Conservation (phyloP, 2,888 invertebrate species). For the Metellina segmentata region DNA sequence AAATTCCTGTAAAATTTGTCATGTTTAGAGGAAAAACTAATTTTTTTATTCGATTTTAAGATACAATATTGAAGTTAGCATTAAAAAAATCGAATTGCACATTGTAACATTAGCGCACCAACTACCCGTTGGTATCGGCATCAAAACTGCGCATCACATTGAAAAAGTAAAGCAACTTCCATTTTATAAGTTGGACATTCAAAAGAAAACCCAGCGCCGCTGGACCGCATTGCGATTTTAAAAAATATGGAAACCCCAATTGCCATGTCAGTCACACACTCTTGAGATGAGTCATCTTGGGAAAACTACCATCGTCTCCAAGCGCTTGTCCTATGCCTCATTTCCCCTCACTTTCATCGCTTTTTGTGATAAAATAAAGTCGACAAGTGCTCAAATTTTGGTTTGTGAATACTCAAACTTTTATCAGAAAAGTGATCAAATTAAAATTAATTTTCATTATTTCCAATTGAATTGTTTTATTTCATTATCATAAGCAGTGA, state of each 20-base stretch:
- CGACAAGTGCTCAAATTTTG: neutral
- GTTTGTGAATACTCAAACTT: neutral
- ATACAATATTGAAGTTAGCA: no score
- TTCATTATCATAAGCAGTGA: neutral
- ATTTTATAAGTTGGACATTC: no score
- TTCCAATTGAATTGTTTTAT: neutral
- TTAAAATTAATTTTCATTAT: neutral
- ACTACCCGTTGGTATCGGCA: no score
- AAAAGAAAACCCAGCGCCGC: neutral
- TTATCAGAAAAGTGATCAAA: neutral
- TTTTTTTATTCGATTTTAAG: no score
- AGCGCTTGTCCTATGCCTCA: constrained; percentile 8
- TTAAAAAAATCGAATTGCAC: no score
- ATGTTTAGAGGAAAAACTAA: no score
- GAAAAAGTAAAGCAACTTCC: no score
- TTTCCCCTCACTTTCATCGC: constrained; percentile 16
- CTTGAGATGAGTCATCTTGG: neutral
- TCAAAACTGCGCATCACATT: no score
- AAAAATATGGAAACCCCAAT: neutral
- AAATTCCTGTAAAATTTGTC: no score
- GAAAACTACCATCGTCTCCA: neutral
- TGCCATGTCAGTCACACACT: neutral
- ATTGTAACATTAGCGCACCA: no score
- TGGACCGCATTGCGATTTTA: neutral
- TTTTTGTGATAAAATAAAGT: neutral